Conservation (phyloP, 2,113 vertebrate species). For the Hippopotamus amphibius region DNA sequence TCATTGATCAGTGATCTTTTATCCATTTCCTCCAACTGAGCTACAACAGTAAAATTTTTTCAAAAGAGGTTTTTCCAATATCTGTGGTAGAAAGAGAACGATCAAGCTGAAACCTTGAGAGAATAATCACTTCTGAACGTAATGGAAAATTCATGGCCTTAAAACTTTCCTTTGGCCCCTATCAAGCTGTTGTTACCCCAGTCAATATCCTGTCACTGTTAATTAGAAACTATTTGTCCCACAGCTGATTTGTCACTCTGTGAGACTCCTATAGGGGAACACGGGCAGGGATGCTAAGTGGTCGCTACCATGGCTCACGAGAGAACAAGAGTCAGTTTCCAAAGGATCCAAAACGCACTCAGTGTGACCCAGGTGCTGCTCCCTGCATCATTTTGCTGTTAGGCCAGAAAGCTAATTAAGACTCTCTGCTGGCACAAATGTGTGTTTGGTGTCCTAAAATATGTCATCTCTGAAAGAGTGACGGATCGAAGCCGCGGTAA, state of each 20-base stretch:
- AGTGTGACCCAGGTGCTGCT: constrained; percentile 62
- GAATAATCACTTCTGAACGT: constrained; percentile 44
- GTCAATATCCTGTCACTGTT: constrained; percentile 71
- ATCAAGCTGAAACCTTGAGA: background rate
- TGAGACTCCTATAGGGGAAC: background rate
- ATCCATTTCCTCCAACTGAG: constrained; percentile 3
- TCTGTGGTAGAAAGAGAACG: constrained; percentile 26
- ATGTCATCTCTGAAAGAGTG: background rate
- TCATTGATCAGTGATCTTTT: background rate
- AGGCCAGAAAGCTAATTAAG: constrained; percentile 75
- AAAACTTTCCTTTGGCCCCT: constrained; percentile 43
- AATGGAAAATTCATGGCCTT: constrained; percentile 25
- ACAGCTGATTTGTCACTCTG: constrained; percentile 24
- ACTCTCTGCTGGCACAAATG: constrained; percentile 25
- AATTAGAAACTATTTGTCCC: constrained; percentile 67
- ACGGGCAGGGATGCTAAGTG: background rate
- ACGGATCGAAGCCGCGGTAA: background rate
- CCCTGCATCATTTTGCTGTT: constrained; percentile 45
- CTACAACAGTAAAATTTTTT: background rate
- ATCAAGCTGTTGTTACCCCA: background rate
- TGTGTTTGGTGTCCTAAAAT: background rate
- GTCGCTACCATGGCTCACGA: background rate
- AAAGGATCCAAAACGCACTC: constrained; percentile 56
- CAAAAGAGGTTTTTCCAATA: background rate
- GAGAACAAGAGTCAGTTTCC: constrained; percentile 72